These are phyloP conservation scores for Marmota monax DNA, from an alignment of 2,113 vertebrate genomes.

Conservation along the genomic window DNA sequence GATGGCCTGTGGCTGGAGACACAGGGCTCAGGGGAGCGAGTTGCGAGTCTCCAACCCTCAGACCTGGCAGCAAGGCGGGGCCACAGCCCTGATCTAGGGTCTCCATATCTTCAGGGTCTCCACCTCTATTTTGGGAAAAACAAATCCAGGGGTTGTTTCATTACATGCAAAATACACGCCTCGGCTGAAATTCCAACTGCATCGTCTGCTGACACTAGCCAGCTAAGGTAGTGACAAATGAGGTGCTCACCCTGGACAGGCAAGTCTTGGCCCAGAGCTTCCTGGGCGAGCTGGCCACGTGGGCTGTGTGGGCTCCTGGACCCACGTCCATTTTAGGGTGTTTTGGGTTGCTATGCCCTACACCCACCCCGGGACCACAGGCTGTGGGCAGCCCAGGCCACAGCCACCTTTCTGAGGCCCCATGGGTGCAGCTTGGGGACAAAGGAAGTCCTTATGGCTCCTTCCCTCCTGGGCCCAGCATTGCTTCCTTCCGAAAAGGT, in stretches of 20 bases:
- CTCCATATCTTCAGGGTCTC: neutral
- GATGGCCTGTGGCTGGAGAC: neutral
- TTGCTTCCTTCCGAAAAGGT: neutral
- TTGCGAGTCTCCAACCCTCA: neutral
- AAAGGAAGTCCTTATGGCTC: slow-evolving; percentile 39
- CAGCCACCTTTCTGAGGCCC: neutral
- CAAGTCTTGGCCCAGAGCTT: neutral
- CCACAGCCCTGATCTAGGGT: accelerated
- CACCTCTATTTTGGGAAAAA: neutral
- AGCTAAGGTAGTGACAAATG: too few species aligned
- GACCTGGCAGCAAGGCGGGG: too few species aligned
- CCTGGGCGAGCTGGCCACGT: too few species aligned
- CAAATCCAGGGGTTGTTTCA: neutral
- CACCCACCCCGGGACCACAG: too few species aligned
- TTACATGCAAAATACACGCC: neutral
- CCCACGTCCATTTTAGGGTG: neutral
- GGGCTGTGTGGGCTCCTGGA: neutral
- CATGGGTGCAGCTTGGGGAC: slow-evolving; percentile 58
- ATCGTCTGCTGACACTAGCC: accelerated
- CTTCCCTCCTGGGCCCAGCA: slow-evolving; percentile 43
- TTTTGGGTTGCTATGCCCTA: accelerated
- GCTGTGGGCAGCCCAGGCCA: neutral
- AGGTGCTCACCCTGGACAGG: neutral
- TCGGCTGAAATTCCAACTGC: neutral
- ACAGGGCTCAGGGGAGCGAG: neutral